A percentile compares a stretch with the other conserved stretches of the same genome.
These are phyloP conservation scores for Pantala flavescens DNA, from an alignment of 1,140 invertebrate genomes.

Conservation along the genomic window DNA sequence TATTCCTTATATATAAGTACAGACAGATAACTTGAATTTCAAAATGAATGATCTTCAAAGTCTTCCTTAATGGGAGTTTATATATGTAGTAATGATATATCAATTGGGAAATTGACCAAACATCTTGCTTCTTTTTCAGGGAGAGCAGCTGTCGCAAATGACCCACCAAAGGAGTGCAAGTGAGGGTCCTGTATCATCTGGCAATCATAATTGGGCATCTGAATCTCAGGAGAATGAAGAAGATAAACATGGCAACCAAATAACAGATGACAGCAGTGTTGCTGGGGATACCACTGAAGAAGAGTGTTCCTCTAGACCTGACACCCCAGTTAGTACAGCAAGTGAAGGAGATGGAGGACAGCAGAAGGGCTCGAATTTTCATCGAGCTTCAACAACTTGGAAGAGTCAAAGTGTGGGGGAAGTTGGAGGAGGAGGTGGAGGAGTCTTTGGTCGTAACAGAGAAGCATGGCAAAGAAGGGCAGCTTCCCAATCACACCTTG, in stretches of 20 bases:
- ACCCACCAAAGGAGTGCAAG: neutral
- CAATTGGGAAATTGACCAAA: no score
- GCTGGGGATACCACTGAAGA: neutral
- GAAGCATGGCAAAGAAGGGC: slow-evolving; percentile 51
- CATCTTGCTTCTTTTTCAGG: neutral
- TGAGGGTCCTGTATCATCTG: neutral
- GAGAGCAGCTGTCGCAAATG: neutral
- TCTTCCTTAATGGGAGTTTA: no score
- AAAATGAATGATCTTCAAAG: no score
- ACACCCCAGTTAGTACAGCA: slow-evolving; percentile 13
- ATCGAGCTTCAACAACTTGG: slow-evolving; percentile 1
- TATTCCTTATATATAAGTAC: no score
- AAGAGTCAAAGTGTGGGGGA: slow-evolving; percentile 16
- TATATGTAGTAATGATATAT: no score
- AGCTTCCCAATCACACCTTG: slow-evolving; percentile 40
- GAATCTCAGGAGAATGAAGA: neutral
- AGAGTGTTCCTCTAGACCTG: slow-evolving; percentile 12
- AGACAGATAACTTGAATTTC: no score
- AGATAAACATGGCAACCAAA: neutral
- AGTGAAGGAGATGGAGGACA: slow-evolving; percentile 13
- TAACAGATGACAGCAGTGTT: neutral
- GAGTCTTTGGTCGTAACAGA: slow-evolving; percentile 39
- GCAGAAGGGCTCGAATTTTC: neutral
- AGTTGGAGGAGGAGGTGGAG: slow-evolving; percentile 22
- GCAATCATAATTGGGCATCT: neutral